Evolutionary conservation across 2,797 vertebrate genomes (phyloP).

Genomic region (Anolis apletophallus): DNA sequence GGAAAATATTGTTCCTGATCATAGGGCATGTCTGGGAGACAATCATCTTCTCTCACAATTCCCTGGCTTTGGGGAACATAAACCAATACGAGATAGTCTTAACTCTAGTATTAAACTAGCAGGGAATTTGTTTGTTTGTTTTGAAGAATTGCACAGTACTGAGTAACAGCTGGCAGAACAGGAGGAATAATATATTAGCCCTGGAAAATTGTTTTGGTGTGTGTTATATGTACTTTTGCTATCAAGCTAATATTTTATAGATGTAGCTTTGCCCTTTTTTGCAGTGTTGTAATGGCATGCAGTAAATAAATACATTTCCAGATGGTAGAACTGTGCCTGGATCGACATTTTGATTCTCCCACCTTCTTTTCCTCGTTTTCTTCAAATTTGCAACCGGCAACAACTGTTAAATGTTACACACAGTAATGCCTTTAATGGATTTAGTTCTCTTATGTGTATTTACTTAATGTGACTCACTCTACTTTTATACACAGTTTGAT

Average conservation of each 20-base stretch:
- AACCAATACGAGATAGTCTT: too few species aligned
- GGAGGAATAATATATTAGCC: conserved; percentile 3
- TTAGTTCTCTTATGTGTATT: conserved; percentile 47
- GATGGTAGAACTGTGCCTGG: conserved; percentile 21
- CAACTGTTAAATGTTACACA: conserved; percentile 37
- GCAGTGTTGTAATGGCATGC: neutral
- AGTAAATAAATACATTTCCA: conserved; percentile 8
- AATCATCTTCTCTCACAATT: too few species aligned
- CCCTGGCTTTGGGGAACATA: too few species aligned
- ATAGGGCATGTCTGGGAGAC: too few species aligned
- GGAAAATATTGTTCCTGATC: too few species aligned
- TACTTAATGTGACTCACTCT: conserved; percentile 48
- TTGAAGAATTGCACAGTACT: neutral
- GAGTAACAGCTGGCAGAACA: neutral
- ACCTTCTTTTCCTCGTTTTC: conserved; percentile 12
- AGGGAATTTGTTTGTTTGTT: too few species aligned
- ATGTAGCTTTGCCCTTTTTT: neutral
- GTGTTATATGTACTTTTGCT: neutral
- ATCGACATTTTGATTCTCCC: conserved; percentile 2
- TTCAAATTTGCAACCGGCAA: conserved; percentile 31
- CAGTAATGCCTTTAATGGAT: conserved; percentile 31
- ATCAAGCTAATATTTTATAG: neutral
- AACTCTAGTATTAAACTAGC: too few species aligned
- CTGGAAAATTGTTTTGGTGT: neutral
- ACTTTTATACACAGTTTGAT: conserved; percentile 29